Conservation (phyloP, 2,888 invertebrate species). For the Eucera pruinosa region DNA sequence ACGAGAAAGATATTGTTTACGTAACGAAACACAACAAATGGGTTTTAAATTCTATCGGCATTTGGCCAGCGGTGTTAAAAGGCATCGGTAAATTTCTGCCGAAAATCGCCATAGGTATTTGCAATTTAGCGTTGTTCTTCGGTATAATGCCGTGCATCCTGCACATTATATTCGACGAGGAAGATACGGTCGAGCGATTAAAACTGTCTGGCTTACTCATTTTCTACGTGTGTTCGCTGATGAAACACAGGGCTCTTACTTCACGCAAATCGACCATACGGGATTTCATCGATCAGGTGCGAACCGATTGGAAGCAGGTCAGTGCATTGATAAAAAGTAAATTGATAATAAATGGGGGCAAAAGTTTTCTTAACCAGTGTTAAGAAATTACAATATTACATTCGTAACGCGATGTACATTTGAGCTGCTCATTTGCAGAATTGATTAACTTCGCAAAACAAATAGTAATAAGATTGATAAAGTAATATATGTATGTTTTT, state of each 20-base stretch:
- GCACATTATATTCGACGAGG: conserved; percentile 64
- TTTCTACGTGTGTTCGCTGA: conserved; percentile 66
- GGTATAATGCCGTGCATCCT: conserved; percentile 67
- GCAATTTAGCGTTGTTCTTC: conserved; percentile 64
- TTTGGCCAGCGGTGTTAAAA: conserved; percentile 64
- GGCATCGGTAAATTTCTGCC: conserved; percentile 7
- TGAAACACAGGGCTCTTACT: conserved; percentile 67
- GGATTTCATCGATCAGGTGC: conserved; percentile 66
- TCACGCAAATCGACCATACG: conserved; percentile 55
- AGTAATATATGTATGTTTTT: no score
- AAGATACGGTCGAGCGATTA: conserved; percentile 49
- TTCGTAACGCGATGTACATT: no score
- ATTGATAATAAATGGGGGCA: neutral
- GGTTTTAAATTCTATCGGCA: conserved; percentile 67
- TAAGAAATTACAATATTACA: no score
- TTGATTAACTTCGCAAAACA: no score
- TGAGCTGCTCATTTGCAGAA: no score
- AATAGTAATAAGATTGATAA: no score
- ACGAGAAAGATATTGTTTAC: conserved; percentile 34
- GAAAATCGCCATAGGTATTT: conserved; percentile 15
- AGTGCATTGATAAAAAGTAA: conserved; percentile 3
- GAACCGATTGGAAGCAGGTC: conserved; percentile 69
- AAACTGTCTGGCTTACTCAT: conserved; percentile 66
- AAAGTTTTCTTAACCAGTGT: no score
- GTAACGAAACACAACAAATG: conserved; percentile 59